A percentile compares a stretch with the other conserved stretches of the same genome.
These are phyloP conservation scores for Morus bassanus DNA, from an alignment of 2,797 vertebrate species.

Conservation along the genomic window DNA sequence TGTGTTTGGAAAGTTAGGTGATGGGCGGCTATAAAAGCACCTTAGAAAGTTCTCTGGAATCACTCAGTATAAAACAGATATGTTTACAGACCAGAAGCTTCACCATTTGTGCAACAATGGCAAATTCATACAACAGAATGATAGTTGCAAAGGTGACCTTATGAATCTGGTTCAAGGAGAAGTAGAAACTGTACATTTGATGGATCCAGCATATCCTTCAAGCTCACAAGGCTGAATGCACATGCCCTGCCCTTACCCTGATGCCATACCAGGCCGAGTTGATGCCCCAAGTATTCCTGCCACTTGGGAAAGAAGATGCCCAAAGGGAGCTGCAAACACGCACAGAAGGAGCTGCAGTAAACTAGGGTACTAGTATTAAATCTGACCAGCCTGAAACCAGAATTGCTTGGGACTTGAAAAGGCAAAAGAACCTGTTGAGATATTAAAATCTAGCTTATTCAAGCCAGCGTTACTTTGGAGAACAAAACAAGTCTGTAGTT, in stretches of 20 bases:
- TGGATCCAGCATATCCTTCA: background rate
- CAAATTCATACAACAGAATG: background rate
- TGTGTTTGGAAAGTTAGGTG: background rate
- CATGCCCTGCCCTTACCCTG: background rate
- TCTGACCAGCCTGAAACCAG: background rate
- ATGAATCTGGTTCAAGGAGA: background rate
- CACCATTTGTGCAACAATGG: background rate
- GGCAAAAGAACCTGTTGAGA: background rate
- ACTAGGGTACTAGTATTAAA: background rate
- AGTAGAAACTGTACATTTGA: background rate
- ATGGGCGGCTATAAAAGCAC: background rate
- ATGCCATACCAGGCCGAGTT: background rate
- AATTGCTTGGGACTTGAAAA: background rate
- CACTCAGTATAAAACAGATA: background rate
- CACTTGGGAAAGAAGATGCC: background rate
- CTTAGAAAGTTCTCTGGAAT: background rate
- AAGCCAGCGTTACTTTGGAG: background rate
- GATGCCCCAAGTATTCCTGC: background rate
- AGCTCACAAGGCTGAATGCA: background rate
- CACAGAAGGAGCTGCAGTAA: background rate
- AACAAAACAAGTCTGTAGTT: background rate
- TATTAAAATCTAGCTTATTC: background rate
- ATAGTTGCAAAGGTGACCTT: background rate
- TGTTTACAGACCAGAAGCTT: background rate
- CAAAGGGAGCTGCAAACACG: background rate